Evolutionary conservation across 1,140 invertebrate genomes (phyloP).

Genomic region (Doryteuthis pealeii): DNA sequence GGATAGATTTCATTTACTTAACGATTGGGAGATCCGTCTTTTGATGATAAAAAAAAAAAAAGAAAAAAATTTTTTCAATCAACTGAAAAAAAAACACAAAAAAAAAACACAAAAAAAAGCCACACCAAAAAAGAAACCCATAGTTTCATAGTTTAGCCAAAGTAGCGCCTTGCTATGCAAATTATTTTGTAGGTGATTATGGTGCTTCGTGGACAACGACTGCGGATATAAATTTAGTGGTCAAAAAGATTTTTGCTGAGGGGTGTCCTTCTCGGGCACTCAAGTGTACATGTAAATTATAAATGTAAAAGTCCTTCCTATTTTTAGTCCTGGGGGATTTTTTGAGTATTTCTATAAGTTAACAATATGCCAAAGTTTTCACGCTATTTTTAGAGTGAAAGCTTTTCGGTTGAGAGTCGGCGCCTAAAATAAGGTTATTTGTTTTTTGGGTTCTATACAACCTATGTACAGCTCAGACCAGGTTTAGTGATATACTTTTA

Average conservation of each 20-base stretch:
- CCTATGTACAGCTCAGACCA: neutral
- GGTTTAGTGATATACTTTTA: slow-evolving; percentile 5
- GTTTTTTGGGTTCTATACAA: neutral
- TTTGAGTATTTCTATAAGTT: neutral
- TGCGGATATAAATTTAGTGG: slow-evolving; percentile 14
- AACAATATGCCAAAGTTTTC: neutral
- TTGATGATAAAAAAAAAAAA: neutral
- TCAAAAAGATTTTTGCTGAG: slow-evolving; percentile 6
- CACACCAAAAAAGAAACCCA: no score
- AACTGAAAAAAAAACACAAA: neutral
- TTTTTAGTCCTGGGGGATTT: slow-evolving; percentile 7
- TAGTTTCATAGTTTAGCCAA: slow-evolving; percentile 11
- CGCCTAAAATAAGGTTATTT: neutral
- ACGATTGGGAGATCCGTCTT: neutral
- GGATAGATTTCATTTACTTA: slow-evolving; percentile 1
- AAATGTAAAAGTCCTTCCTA: slow-evolving; percentile 1
- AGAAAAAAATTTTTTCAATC: neutral
- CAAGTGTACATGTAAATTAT: neutral
- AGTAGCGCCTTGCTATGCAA: slow-evolving; percentile 15
- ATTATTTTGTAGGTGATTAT: slow-evolving; percentile 14
- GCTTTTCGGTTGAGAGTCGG: neutral
- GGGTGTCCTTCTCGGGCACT: neutral
- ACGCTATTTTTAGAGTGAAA: neutral
- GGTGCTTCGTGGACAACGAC: slow-evolving; percentile 14
- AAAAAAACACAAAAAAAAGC: neutral